These are phyloP conservation scores for Tragopan temminckii DNA, from an alignment of 2,797 vertebrate genomes.

Conservation along the genomic window DNA sequence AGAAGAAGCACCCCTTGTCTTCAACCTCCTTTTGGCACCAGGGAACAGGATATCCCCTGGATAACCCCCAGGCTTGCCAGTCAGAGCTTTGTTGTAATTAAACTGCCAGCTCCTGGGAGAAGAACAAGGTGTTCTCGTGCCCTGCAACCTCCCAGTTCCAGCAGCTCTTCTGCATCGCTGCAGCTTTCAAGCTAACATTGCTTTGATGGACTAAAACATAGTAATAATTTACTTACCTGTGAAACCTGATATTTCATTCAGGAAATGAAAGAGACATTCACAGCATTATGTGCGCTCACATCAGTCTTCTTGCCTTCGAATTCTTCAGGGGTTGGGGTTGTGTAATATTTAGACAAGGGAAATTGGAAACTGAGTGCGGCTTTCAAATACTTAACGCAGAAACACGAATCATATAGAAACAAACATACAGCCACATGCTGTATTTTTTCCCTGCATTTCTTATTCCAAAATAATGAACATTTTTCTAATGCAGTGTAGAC, in stretches of 20 bases:
- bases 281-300: background rate
- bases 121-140: rapidly evolving
- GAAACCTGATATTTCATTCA: background rate
- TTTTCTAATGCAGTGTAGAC: background rate
- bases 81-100: background rate
- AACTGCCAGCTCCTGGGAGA: background rate
- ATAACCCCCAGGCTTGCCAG: background rate
- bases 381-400: background rate
- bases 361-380: background rate
- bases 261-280: constrained; percentile 7
- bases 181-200: rapidly evolving
- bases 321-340: background rate
- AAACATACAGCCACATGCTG: background rate
- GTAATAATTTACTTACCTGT: background rate
- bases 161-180: rapidly evolving
- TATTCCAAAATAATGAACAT: background rate
- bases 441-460: background rate
- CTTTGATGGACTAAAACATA: constrained; percentile 29
- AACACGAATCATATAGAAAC: background rate
- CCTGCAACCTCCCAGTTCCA: background rate
- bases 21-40: background rate
- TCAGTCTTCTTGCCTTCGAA: background rate
- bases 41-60: rapidly evolving
- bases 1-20: background rate
- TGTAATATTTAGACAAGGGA: background rate